These are phyloP conservation scores for Melanaphis sacchari DNA, from an alignment of 1,140 invertebrate genomes.

Conservation along the genomic window DNA sequence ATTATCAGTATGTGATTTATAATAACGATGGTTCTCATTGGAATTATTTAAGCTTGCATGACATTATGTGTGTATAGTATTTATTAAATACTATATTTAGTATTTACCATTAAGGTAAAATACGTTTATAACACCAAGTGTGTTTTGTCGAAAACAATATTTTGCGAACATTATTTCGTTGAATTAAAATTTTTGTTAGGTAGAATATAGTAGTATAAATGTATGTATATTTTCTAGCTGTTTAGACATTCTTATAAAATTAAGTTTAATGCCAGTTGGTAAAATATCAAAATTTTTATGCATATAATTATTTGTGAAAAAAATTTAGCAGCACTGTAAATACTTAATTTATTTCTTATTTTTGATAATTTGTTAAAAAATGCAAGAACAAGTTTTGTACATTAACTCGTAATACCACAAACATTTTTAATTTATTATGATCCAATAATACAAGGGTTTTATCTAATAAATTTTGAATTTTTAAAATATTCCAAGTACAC, in stretches of 20 bases:
- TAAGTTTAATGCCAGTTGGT: background rate
- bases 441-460: no score
- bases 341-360: no score
- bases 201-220: background rate
- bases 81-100: background rate
- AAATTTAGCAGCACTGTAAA: no score
- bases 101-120: background rate
- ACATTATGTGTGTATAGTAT: background rate
- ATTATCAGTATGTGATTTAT: background rate
- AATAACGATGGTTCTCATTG: background rate
- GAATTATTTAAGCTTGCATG: background rate
- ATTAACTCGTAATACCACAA: no score
- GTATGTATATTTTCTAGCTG: background rate
- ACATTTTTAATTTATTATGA: no score
- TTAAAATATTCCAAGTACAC: no score
- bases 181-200: background rate
- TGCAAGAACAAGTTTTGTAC: no score
- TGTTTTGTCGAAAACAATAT: background rate
- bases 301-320: no score
- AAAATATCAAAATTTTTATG: no score
- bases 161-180: background rate
- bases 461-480: no score
- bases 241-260: background rate
- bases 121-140: background rate
- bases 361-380: no score